Base-by-base conservation (phyloP, 2,888 invertebrate genomes). In the Hirtodrosophila cameraria region DNA sequence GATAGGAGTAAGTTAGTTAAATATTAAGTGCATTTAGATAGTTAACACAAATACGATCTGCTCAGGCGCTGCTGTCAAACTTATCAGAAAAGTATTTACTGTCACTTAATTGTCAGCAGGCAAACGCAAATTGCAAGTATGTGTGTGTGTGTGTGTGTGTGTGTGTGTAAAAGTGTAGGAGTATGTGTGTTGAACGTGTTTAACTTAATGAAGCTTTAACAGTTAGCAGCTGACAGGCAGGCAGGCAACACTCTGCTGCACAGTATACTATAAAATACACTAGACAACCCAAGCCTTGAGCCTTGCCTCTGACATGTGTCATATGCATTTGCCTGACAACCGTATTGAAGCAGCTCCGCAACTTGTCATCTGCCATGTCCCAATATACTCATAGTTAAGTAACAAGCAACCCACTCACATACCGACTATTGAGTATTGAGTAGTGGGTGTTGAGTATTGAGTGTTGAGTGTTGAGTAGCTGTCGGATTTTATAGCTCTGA, bases 81-180 rank as follows among this genome's bases (percentile, higher is more conserved):
- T 54, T 61, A 53, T 63, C 53, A 45, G n/a, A 30, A 68, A 67
- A 82, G 83, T 75, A 82, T 80, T 85, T 85, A 75, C 83, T 85
- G 79, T 86, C 83, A 79, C 61, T 64, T 82, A 65, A 86, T 73
- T 84, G 78, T 81, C 74, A 67, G 62, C 79, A 78, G 38, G 59
- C 64, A 36, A 48, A 62, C 66, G 42, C 54, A 62, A 57, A 68
- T 60, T 66, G 50, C 59, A 27, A 48, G 41, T 16, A 18, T 20
- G 28, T 36, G 45, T 28, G 45, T 58, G 53, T 23, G 43, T 45
- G 52, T 20, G 41, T 16, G 18, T 20, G 28, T 36, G 45, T 28
- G 45, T 58, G 53, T 23, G 43, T 45, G 52, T 20, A n/a, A n/a
- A n/a, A n/a, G n/a, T n/a, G n/a, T n/a, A n/a, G n/a, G n/a, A n/a